Percentiles rank a stretch among this genome's conserved stretches.
phyloP scores from a whole-genome alignment of 2,113 vertebrate genomes.

The Canis aureus region DNA sequence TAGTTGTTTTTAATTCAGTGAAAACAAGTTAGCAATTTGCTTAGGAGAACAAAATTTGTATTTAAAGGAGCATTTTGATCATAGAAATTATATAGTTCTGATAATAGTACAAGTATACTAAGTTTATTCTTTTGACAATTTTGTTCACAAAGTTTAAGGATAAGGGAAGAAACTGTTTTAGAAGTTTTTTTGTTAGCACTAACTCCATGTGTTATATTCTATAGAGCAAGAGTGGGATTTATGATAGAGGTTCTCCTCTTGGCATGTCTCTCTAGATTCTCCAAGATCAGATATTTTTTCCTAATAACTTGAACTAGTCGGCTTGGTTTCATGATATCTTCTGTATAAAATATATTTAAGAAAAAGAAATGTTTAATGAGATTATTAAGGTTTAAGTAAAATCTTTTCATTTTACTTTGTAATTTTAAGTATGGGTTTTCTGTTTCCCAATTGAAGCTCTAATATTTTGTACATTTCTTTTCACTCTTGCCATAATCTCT shows the following conservation, averaged over 20 bases:
- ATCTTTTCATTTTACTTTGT: neutral
- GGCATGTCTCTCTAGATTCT: slow-evolving; percentile 81
- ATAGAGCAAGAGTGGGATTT: slow-evolving; percentile 80
- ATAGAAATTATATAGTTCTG: slow-evolving; percentile 75
- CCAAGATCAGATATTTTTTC: slow-evolving; percentile 80
- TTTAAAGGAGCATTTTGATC: slow-evolving; percentile 82
- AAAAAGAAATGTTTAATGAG: neutral
- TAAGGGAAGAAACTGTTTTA: slow-evolving; percentile 82
- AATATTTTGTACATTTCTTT: neutral
- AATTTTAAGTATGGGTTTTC: neutral
- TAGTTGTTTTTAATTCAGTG: neutral
- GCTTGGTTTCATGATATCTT: slow-evolving; percentile 65
- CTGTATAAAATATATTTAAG: slow-evolving; percentile 14
- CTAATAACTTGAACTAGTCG: slow-evolving; percentile 78
- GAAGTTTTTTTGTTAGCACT: slow-evolving; percentile 80
- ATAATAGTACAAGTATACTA: slow-evolving; percentile 69
- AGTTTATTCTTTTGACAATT: slow-evolving; percentile 82
- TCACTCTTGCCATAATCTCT: neutral
- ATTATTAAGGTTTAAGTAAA: neutral
- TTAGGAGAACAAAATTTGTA: slow-evolving; percentile 78
- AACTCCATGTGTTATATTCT: slow-evolving; percentile 80
- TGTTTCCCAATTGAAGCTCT: neutral
- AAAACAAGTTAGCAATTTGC: neutral
- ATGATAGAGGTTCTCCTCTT: slow-evolving; percentile 81
- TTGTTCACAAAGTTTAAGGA: slow-evolving; percentile 82